Evolutionary conservation across 2,797 vertebrate species (phyloP).

Genomic region (Hoplostethus atlanticus): DNA sequence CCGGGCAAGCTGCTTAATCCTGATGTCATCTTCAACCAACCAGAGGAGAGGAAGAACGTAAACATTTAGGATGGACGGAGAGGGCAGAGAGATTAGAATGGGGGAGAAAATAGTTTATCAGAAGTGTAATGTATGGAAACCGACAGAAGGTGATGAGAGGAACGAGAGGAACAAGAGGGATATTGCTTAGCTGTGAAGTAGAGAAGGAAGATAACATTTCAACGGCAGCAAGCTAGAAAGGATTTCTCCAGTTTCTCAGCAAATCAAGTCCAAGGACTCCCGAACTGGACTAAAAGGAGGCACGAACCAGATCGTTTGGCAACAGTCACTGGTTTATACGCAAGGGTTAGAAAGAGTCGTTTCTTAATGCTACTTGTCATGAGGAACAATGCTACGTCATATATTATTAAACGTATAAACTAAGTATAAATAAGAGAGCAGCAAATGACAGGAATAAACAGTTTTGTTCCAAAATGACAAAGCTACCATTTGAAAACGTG

Average conservation of each 20-base stretch:
- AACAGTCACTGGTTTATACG: background rate
- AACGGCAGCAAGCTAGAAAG: background rate
- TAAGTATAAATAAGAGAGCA: background rate
- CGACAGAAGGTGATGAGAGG: background rate
- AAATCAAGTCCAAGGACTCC: background rate
- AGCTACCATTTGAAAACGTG: too few relatives aligned
- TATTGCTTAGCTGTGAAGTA: too few relatives aligned
- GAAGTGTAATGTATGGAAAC: constrained; percentile 2
- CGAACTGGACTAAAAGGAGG: background rate
- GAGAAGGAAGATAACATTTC: too few relatives aligned
- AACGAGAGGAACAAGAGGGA: background rate
- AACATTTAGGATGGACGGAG: constrained; percentile 17
- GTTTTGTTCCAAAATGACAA: too few relatives aligned
- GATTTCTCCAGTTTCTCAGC: background rate
- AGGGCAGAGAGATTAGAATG: background rate
- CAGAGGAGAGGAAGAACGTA: constrained; percentile 5
- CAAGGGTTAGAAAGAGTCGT: too few relatives aligned
- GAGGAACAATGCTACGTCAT: too few relatives aligned
- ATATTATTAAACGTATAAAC: too few relatives aligned
- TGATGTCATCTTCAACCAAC: constrained; percentile 34
- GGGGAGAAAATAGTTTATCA: background rate
- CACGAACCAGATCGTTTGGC: too few relatives aligned
- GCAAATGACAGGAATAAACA: background rate
- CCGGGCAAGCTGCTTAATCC: constrained; percentile 54
- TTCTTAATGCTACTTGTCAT: too few relatives aligned